phyloP scores from a whole-genome alignment of 2,888 invertebrate species.

The Caenorhabditis imperialis region DNA sequence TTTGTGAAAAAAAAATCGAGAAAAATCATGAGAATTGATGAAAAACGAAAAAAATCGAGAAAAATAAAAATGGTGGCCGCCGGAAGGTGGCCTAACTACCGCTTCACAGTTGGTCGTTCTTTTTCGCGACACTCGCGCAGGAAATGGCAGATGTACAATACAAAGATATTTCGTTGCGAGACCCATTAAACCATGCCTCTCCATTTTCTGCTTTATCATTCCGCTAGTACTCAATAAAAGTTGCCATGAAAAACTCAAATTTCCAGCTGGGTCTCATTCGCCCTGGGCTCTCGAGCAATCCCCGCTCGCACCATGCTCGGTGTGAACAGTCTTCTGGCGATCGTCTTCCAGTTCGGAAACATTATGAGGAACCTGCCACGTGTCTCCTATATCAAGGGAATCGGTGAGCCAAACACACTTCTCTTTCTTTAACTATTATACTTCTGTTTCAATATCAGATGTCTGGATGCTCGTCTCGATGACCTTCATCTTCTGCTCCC shows the following conservation, averaged over 20 bases:
- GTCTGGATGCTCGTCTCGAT: constrained; percentile 71
- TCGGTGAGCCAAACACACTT: too few relatives aligned
- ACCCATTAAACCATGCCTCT: too few relatives aligned
- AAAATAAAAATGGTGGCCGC: too few relatives aligned
- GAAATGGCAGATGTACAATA: too few relatives aligned
- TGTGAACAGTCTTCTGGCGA: constrained; percentile 70
- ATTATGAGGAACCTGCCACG: constrained; percentile 74
- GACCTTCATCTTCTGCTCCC: constrained; percentile 67
- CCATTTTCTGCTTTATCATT: neutral
- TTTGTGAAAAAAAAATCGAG: too few relatives aligned
- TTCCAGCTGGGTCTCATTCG: constrained; percentile 70
- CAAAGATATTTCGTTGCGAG: neutral
- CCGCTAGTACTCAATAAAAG: neutral
- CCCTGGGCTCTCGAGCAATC: constrained; percentile 66
- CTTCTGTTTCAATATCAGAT: constrained; percentile 54
- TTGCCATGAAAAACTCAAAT: neutral
- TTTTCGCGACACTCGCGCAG: too few relatives aligned
- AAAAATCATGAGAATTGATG: too few relatives aligned
- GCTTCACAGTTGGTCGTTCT: too few relatives aligned
- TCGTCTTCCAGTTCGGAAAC: constrained; percentile 76
- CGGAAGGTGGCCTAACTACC: too few relatives aligned
- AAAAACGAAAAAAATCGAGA: too few relatives aligned
- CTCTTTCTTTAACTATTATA: too few relatives aligned
- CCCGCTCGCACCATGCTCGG: constrained; percentile 72
- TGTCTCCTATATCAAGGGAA: constrained; percentile 71